phyloP scores from a whole-genome alignment of 2,888 invertebrate species.

The Cosmia pyralina region DNA sequence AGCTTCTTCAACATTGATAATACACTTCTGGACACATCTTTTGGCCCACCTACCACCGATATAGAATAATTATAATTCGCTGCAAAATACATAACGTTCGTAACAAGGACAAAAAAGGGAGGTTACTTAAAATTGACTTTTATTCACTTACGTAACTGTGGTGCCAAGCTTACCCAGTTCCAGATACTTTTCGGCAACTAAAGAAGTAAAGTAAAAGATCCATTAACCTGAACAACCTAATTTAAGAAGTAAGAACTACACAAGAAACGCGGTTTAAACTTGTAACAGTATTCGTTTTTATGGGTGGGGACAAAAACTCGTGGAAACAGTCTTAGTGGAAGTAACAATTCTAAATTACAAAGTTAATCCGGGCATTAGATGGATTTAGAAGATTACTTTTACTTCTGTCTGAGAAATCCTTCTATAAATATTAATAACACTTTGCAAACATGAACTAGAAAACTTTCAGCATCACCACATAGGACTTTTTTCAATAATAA shows the following conservation, averaged over 20 bases:
- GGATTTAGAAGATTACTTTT: constrained; percentile 13
- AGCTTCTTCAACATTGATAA: background rate
- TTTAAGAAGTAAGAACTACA: constrained; percentile 31
- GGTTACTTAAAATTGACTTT: background rate
- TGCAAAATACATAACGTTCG: background rate
- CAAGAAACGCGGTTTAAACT: constrained; percentile 46
- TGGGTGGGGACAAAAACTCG: constrained; percentile 20
- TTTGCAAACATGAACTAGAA: constrained; percentile 4
- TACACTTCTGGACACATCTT: too few species aligned
- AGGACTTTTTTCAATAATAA: background rate
- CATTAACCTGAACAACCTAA: constrained; percentile 41
- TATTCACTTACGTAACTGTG: background rate
- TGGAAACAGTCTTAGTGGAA: constrained; percentile 1
- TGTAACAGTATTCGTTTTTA: constrained; percentile 36
- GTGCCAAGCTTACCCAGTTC: background rate
- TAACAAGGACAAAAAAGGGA: background rate
- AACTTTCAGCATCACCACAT: background rate
- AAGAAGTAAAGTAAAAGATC: constrained; percentile 37
- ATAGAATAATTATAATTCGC: background rate
- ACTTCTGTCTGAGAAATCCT: background rate
- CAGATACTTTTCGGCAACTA: constrained; percentile 11
- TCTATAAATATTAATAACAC: constrained; percentile 2
- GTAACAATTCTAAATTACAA: constrained; percentile 21
- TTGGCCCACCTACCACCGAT: too few species aligned
- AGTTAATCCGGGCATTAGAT: constrained; percentile 6